phyloP scores from a whole-genome alignment of 2,888 invertebrate species.

The Luffia ferchaultella region DNA sequence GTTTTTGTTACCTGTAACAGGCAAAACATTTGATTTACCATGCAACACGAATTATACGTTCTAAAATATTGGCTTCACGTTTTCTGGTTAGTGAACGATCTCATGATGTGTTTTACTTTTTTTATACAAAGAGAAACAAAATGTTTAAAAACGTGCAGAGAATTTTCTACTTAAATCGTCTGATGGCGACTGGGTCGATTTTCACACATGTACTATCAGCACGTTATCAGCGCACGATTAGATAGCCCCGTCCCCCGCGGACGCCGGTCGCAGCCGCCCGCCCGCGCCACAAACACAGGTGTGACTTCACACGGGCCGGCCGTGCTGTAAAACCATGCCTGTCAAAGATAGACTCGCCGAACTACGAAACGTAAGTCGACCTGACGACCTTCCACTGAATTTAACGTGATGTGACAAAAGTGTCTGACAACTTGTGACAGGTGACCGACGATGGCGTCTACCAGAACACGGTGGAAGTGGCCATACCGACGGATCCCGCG shows the following conservation, averaged over 20 bases:
- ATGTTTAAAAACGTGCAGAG: too few species aligned
- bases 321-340: conserved; percentile 37
- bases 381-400: not conserved
- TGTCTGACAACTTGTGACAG: conserved; percentile 5
- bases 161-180: too few species aligned
- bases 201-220: not conserved
- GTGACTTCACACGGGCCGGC: not conserved
- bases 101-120: too few species aligned
- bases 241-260: not conserved
- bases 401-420: not conserved
- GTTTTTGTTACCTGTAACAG: too few species aligned
- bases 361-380: conserved; percentile 38
- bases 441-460: conserved; percentile 21
- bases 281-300: not conserved
- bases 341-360: conserved; percentile 52
- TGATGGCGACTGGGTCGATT: too few species aligned
- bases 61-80: too few species aligned
- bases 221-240: not conserved
- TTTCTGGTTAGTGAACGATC: too few species aligned
- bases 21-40: too few species aligned
- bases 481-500: conserved; percentile 9
- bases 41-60: too few species aligned
- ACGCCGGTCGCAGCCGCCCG: not conserved
- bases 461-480: conserved; percentile 26
- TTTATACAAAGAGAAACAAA: too few species aligned